Percentiles rank a stretch among this genome's conserved stretches.
Evolutionary conservation across 2,888 invertebrate genomes (phyloP).

Genomic region (Pharmacophagus antenor): DNA sequence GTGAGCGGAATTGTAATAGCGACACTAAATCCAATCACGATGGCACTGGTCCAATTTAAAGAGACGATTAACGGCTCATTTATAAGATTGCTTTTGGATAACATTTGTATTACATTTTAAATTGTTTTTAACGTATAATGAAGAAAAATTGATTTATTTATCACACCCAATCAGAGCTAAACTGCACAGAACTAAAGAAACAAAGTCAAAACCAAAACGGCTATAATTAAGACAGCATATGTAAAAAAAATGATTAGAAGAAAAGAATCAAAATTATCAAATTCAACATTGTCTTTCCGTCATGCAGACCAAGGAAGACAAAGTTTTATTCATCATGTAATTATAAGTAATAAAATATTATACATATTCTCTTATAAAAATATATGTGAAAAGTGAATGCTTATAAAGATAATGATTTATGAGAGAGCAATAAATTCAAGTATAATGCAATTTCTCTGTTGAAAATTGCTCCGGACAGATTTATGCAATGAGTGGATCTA

Average conservation of each 20-base stretch:
- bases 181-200: no score
- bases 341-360: not conserved
- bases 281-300: no score
- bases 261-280: no score
- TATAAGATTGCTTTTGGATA: conserved; percentile 6
- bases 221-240: no score
- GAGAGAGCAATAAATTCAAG: not conserved
- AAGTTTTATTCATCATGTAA: not conserved
- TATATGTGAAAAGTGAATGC: not conserved
- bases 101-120: not conserved
- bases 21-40: conserved; percentile 11
- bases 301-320: not conserved
- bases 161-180: no score
- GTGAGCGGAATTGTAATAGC: conserved; percentile 2
- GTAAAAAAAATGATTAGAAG: no score
- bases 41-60: conserved; percentile 20
- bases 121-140: no score
- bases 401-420: not conserved
- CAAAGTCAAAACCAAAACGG: no score
- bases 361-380: not conserved
- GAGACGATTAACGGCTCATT: conserved; percentile 9
- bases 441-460: not conserved
- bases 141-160: no score
- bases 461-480: not conserved
- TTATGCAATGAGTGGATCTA: conserved; percentile 1